Evolutionary conservation across 2,113 vertebrate genomes (phyloP), one percentile per base, ranked within the genome.

Genomic region (Panthera tigris): DNA sequence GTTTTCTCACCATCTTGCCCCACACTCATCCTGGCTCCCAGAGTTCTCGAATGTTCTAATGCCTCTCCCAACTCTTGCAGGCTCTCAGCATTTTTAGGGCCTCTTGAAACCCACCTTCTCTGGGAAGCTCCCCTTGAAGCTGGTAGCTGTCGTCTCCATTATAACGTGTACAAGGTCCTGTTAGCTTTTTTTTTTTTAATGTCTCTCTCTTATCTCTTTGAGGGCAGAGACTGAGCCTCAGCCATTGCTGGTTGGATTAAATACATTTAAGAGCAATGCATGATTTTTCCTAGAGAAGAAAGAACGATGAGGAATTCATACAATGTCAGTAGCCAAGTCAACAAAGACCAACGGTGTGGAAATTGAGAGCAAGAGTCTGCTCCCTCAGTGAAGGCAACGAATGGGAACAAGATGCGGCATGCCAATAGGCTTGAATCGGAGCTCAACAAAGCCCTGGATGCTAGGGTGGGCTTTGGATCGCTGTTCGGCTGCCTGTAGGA

Each of bases 371-470:
- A 50, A 36, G 15, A n/a, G 71, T 52, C 25, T 52, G 31, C 27
- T 45, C 41, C 21, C 31, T 73, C 19, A 3, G 4, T 0, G n/a
- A 45, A 57, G 0, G 9, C 31, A 55, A 68, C 1, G 31, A 61
- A 29, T 31, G 48, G 21, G 41, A 31, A 15, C 2, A 3, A 52
- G 55, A 15, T 1, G 9, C 0, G 21, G 7, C 27, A n/a, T 21
- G 12, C 57, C 18, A 31, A 29, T 0, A n/a, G n/a, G 41, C 39
- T 82, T 27, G 63, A 68, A 1, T 15, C 2, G 1, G 21, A 3
- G 7, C 25, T 71, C 55, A 19, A 7, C 25, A 5, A 65, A 33
- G 18, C n/a, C 23, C n/a, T 0, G 21, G 21, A 55, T 73, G 45
- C 16, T 29, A 27, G 4, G 23, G 19, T 69, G 76, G 41, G 18